Evolutionary conservation across 2,797 vertebrate genomes (phyloP).

Genomic region (Eleutherodactylus coqui): DNA sequence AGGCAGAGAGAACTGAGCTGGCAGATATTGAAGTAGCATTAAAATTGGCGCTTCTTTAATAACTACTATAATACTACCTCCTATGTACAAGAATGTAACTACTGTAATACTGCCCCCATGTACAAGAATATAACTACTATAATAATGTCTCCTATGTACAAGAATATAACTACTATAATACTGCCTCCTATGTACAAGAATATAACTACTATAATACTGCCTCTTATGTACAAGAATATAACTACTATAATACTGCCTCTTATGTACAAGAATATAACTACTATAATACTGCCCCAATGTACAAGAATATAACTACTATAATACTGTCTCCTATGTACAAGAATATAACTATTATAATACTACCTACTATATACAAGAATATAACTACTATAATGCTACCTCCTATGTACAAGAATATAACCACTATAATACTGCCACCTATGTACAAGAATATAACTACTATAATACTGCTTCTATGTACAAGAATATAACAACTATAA

Average conservation of each 20-base stretch:
- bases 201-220: conserved; percentile 9
- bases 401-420: not conserved
- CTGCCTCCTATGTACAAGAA: not conserved
- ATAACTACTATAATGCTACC: not conserved
- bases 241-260: not conserved
- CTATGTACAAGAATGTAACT: conserved; percentile 4
- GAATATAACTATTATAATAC: conserved; percentile 17
- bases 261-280: conserved; percentile 25
- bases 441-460: too few relatives aligned
- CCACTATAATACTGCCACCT: not conserved
- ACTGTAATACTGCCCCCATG: conserved; percentile 1
- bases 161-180: conserved; percentile 11
- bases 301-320: conserved; percentile 8
- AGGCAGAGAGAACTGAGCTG: too few relatives aligned
- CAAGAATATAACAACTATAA: not conserved
- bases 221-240: not conserved
- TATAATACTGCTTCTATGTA: too few relatives aligned
- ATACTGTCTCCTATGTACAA: not conserved
- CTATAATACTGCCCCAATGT: not conserved
- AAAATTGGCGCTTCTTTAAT: too few relatives aligned
- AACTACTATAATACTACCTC: conserved; percentile 12
- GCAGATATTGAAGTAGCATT: too few relatives aligned
- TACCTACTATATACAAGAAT: not conserved
- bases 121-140: conserved; percentile 20
- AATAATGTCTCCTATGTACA: not conserved